Base-by-base conservation (phyloP, 2,797 vertebrate species). In the Myotis planiceps region DNA sequence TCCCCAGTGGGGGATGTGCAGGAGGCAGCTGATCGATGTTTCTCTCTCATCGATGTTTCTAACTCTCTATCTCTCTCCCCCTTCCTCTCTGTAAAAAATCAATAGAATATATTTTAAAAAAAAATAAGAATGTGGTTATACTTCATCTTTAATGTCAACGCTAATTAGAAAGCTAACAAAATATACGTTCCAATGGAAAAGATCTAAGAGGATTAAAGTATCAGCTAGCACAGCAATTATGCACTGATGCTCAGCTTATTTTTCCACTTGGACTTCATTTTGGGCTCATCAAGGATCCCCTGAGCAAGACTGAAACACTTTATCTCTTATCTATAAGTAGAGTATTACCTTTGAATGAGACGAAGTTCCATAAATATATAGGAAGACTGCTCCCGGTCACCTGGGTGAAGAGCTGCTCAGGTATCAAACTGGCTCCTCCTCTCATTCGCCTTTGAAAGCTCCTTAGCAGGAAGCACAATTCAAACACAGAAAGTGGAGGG, bases 131-230 rank as follows among this genome's bases (percentile, higher is more conserved):
- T 76, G 71, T n/a, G 96, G 78, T 90, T 78, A 87, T 0, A 85
- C 2, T 79, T 82, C 32, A 16, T 79, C 74, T 96, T 95, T 90
- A 80, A 97, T 94, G 97, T 95, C 53, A 97, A 32, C n/a, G n/a
- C 76, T 88, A 97, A 94, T 85, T 96, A 96, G 42, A 15, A 96
- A 93, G 74, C 69, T 84, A 96, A 75, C 47, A 95, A 97, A 97
- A 95, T 49, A 94, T 82, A 68, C 27, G 68, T 96, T 84, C 32
- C 78, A 39, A 29, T 71, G 45, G 96, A 97, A 74, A 81, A 25
- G 29, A 68, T 21, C 83, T 80, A 88, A 97, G 60, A 51, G 13
- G 51, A 96, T 72, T 95, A 94, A 7, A 78, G 32, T 25, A 84
- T 92, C 51, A 97, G 58, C 69, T 53, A 91, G 63, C 39, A 83